phyloP scores from a whole-genome alignment of 2,888 invertebrate species.

The Lasioglossum malachurum region DNA sequence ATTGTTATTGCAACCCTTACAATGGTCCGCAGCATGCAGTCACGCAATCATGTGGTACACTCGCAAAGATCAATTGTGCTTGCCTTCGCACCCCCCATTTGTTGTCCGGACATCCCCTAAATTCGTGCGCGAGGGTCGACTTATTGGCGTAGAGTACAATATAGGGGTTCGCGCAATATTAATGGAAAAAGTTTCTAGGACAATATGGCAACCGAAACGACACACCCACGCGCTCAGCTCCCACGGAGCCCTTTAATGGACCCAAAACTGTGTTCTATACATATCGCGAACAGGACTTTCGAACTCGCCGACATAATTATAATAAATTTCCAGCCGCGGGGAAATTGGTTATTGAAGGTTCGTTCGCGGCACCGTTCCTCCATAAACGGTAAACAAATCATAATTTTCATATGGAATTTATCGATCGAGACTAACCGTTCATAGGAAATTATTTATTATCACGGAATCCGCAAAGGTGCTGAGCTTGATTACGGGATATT shows the following conservation, averaged over 20 bases:
- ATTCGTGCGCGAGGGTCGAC: constrained; percentile 60
- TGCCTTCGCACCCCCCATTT: constrained; percentile 54
- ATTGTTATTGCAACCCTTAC: constrained; percentile 50
- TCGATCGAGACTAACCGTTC: background rate
- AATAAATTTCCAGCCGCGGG: constrained; percentile 35
- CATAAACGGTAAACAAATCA: background rate
- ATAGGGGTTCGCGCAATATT: constrained; percentile 51
- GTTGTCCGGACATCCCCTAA: constrained; percentile 59
- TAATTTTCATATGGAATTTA: background rate
- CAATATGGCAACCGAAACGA: constrained; percentile 59
- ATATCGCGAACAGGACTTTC: constrained; percentile 24
- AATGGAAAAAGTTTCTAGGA: constrained; percentile 65
- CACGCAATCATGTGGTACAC: constrained; percentile 59
- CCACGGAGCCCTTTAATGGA: constrained; percentile 55
- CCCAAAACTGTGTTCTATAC: constrained; percentile 41
- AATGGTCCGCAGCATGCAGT: constrained; percentile 37
- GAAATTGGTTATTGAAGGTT: constrained; percentile 25
- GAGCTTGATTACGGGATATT: background rate
- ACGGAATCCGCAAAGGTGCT: background rate
- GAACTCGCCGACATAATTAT: constrained; percentile 47
- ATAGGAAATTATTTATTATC: constrained; percentile 3
- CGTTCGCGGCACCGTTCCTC: background rate
- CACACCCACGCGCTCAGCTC: constrained; percentile 35
- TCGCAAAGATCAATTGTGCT: constrained; percentile 64
- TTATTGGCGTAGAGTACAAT: constrained; percentile 56